Base-by-base conservation (phyloP, 1,140 invertebrate species). In the Lordiphosa clarofinis region DNA sequence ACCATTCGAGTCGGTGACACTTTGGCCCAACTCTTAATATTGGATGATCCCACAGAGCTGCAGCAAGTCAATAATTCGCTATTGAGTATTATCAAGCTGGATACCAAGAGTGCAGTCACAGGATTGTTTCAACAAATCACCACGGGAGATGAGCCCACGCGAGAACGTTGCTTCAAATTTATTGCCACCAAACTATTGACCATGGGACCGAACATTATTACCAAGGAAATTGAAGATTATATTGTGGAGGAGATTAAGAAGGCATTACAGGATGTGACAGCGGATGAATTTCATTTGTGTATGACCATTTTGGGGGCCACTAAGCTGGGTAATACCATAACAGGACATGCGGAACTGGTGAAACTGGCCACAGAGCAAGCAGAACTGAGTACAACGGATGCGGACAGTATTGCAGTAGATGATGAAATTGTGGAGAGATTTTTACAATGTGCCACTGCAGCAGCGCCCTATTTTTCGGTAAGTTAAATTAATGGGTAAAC, bases 1-100 rank as follows among this genome's bases (percentile, higher is more conserved):
- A 93, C 97, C 4, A 92, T 94, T 19, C 94, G 95, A 90, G 96
- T 99, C 87, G 95, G 96, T 43, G 96, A 98, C 89, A 96, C 98
- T 64, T 91, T 99, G 48, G 94, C 95, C 9, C 97, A 99, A 87
- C 90, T 99, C 31, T 90, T 99, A 40, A 94, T 96, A 87, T 93
- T 96, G 36, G 95, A 97, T 74, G 96, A 97, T 90, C 74, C 91
- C 31, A 92, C 92, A 12, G 96, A 97, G 90, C 90, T 97, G 53
- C 93, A 92, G 88, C 92, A 94, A 74, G 94, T 97, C 43, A 93
- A 95, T 42, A 95, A 93, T 69, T 92, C 92, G 2, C 86, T 93
- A 39, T 69, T 92, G n/a, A 89, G 91, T 36, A 90, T 93, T 31
- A 86, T 92, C 38, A 93, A 92, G 44, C 43, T 89, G 65, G 91